These are phyloP conservation scores for Busseola fusca DNA, from an alignment of 2,888 invertebrate genomes.

Conservation along the genomic window DNA sequence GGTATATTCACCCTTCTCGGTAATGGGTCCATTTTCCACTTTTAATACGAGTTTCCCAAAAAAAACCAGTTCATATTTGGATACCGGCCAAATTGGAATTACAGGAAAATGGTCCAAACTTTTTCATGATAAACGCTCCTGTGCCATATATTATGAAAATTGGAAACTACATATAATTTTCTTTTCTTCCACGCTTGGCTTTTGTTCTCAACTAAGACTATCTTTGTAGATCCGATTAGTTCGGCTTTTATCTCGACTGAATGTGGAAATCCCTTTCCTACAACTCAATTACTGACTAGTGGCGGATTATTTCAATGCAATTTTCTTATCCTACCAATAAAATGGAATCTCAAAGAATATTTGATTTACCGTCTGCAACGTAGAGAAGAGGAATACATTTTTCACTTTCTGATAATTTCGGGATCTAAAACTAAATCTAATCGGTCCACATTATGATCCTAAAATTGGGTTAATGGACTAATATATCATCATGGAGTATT, in stretches of 20 bases:
- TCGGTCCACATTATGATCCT: conserved; percentile 40
- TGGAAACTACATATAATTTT: conserved; percentile 46
- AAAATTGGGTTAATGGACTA: conserved; percentile 71
- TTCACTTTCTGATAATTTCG: conserved; percentile 9
- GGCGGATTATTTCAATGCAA: conserved; percentile 17
- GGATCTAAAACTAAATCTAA: conserved; percentile 43
- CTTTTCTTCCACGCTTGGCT: conserved; percentile 18
- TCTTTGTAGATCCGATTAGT: conserved; percentile 32
- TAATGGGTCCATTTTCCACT: conserved; percentile 53
- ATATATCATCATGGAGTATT: conserved; percentile 76
- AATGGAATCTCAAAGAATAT: not conserved
- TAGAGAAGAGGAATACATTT: not conserved
- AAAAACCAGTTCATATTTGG: conserved; percentile 56
- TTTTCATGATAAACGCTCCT: conserved; percentile 54
- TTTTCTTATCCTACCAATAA: conserved; percentile 1
- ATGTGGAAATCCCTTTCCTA: conserved; percentile 36
- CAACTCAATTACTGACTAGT: conserved; percentile 17
- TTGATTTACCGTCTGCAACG: not conserved
- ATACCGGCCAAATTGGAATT: conserved; percentile 64
- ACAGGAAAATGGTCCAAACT: conserved; percentile 55
- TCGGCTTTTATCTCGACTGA: conserved; percentile 16
- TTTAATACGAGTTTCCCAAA: conserved; percentile 46
- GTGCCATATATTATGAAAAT: conserved; percentile 48
- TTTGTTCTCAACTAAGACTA: conserved; percentile 31
- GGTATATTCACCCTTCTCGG: conserved; percentile 23